Conservation (phyloP, 2,888 invertebrate species). For the Polydrusus pterygomalis region DNA sequence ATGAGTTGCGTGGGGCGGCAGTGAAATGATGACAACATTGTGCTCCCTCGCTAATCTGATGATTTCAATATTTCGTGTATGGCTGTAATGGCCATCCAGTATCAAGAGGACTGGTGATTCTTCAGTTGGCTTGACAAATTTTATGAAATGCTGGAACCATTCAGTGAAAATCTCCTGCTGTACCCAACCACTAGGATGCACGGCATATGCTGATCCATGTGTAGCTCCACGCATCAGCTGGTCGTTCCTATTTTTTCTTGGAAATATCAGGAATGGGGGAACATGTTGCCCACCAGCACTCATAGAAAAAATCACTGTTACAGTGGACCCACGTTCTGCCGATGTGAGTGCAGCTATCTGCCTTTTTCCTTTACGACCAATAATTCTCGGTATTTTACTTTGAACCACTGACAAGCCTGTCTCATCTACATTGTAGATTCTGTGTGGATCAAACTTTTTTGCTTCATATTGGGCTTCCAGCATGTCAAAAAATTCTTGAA, state of each 20-base stretch:
- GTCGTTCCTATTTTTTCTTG: constrained; percentile 63
- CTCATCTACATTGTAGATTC: too few species aligned
- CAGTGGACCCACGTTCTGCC: constrained; percentile 57
- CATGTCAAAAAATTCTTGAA: too few species aligned
- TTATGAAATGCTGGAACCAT: constrained; percentile 64
- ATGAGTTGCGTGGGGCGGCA: constrained; percentile 65
- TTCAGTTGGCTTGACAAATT: constrained; percentile 47
- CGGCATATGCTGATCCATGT: constrained; percentile 59
- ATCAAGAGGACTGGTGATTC: constrained; percentile 58
- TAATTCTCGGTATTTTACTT: constrained; percentile 7
- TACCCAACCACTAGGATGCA: constrained; percentile 62
- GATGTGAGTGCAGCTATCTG: constrained; percentile 37
- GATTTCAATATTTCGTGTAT: constrained; percentile 19
- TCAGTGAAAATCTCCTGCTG: constrained; percentile 63
- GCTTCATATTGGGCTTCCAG: too few species aligned
- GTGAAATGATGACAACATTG: constrained; percentile 63
- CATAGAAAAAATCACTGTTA: constrained; percentile 63
- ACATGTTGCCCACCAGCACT: constrained; percentile 63
- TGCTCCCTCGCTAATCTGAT: constrained; percentile 47
- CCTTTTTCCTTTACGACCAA: constrained; percentile 36
- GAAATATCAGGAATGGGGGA: constrained; percentile 66
- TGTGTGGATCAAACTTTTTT: too few species aligned
- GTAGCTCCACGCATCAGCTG: constrained; percentile 64
- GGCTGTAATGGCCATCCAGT: constrained; percentile 48
- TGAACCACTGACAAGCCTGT: too few species aligned